Base-by-base conservation (phyloP, 2,797 vertebrate species). In the Myotis vivesi region DNA sequence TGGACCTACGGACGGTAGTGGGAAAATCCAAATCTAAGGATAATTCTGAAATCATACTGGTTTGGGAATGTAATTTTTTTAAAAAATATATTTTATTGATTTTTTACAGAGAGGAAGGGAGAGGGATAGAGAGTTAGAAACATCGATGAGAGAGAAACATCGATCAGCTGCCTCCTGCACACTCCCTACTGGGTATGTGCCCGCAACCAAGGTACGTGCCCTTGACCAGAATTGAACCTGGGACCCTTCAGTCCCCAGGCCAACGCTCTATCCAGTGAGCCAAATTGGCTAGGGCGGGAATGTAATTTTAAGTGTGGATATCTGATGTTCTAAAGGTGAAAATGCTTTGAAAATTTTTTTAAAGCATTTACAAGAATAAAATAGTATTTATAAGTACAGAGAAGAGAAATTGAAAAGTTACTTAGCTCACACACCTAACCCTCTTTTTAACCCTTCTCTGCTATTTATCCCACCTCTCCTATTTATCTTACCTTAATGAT, bases 331-430 rank as follows among this genome's bases (percentile, higher is more conserved):
- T 85, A 81, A 72, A 87, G 62, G 44, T 83, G 53, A 79, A 91
- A 87, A 75, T 64, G 30, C 49, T 90, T 91, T 44, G 28, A 69
- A 92, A 68, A 79, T 64, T 59, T 59, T 69, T 95, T 15, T 41
- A 59, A 71, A 77, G 76, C 25, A 82, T 69, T 93, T 91, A 82
- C 11, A 66, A 91, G 81, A 73, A 68, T 79, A 81, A 75, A 59
- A 51, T 80, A 57, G 13, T 62, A 25, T 84, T 94, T 90, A 33
- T 83, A 36, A 91, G 30, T 44, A 15, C 49, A 44, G n/a, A 20
- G 30, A 30, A 77, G 51, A 87, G 64, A 83, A 73, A 51, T 19
- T 5, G 49, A 51, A 83, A 91, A 36, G 22, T 86, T 77, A 25
- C 30, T 68, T 44, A 55, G 25, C 15, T 59, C n/a, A 23, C 11